Base-by-base conservation (phyloP, 2,113 vertebrate genomes). In the Corythaeola cristata region DNA sequence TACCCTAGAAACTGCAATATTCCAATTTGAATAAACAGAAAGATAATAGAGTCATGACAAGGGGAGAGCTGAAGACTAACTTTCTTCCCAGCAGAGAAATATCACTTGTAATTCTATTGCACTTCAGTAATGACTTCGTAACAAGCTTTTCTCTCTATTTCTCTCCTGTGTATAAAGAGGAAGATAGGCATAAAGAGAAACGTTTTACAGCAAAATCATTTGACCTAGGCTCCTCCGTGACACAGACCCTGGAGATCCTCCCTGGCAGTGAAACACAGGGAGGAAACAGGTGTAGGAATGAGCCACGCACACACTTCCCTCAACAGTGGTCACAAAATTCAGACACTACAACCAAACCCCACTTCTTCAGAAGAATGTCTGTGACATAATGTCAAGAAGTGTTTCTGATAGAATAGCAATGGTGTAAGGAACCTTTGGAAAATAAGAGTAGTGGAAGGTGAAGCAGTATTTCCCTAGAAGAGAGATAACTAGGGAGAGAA, bases 281-380 rank as follows among this genome's bases (percentile, higher is more conserved):
- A 93, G 95, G 94, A 96, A 96, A 71, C 95, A 96, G 96, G 95
- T 96, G 95, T 95, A 80, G 83, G 73, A 92, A 76, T 66, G 72
- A 93, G 67, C 95, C 96, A 92, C 0, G 71, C 95, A 95, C 92
- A 89, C 87, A 83, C 41, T 96, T 95, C 94, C 96, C 77, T 72
- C 78, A 85, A 63, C 35, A 82, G 62, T 30, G 47, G 89, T 58
- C 83, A 44, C 89, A 75, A 79, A 78, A 89, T 41, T 78, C 85
- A 94, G 92, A 27, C 71, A 82, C 66, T 83, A 58, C 88, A 79
- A 58, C 66, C 77, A 76, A 79, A 49, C 17, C 9, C 22, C 28
- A 39, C 24, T 75, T 14, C 76, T 76, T 24, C 69, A 82, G 78
- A 80, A 93, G 78, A 64, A 60, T 2, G 45, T 30, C 52, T 85